Conservation (phyloP, 53 echinoderm and acorn worm genomes). For the Echinarachnius parma region DNA sequence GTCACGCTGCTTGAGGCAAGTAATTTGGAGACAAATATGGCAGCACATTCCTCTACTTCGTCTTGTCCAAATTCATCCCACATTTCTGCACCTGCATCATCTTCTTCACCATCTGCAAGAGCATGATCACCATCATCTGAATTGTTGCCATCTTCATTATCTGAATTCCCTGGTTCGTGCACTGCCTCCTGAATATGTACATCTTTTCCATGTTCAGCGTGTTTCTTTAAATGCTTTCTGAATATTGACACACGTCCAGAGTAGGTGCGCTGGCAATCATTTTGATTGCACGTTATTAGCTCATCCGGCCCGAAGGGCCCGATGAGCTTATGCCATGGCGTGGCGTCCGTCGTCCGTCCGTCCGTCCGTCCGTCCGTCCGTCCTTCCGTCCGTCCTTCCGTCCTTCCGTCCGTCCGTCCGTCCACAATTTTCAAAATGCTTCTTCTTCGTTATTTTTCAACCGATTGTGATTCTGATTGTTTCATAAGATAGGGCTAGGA, state of each 20-base stretch:
- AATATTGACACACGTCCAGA: slow-evolving; percentile 7
- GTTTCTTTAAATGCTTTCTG: slow-evolving; percentile 9
- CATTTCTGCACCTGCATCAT: slow-evolving; percentile 6
- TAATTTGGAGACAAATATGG: slow-evolving; percentile 23
- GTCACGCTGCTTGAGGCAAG: slow-evolving; percentile 31
- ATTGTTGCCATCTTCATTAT: not conserved
- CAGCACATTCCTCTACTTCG: slow-evolving; percentile 21
- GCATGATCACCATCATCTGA: not conserved
- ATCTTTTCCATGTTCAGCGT: not conserved
- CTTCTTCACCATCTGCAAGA: not conserved
- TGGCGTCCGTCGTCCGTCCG: too few species aligned
- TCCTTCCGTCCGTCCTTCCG: too few species aligned
- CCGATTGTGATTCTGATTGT: too few species aligned
- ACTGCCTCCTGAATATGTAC: not conserved
- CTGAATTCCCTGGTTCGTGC: too few species aligned
- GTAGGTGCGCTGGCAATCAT: slow-evolving; percentile 33
- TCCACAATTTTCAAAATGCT: too few species aligned
- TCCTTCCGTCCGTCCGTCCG: too few species aligned
- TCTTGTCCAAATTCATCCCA: slow-evolving; percentile 47
- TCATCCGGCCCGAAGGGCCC: too few species aligned
- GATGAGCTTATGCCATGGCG: too few species aligned
- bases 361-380: too few species aligned
- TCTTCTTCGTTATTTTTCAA: too few species aligned
- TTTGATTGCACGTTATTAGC: slow-evolving; percentile 23
- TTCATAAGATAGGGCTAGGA: too few species aligned